Percentiles rank a stretch among this genome's conserved stretches.
These are phyloP conservation scores for Asarcornis scutulata DNA, from an alignment of 2,113 vertebrate species.

Conservation along the genomic window DNA sequence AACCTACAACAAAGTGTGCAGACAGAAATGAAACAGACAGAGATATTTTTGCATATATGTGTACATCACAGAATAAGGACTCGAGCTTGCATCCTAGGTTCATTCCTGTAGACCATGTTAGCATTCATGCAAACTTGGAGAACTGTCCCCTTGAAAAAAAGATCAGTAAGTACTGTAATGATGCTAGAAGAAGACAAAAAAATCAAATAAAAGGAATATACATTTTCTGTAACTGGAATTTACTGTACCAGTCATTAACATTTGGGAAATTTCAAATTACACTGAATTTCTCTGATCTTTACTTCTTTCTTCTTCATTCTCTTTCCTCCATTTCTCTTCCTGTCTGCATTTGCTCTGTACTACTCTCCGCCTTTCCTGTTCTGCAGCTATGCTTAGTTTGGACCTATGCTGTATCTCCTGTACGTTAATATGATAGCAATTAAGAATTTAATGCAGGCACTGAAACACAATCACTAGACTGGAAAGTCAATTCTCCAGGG, in stretches of 20 bases:
- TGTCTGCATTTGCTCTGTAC: neutral
- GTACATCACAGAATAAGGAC: neutral
- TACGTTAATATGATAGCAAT: neutral
- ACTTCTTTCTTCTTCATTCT: neutral
- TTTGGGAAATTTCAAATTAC: neutral
- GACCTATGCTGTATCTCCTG: neutral
- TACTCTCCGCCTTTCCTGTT: neutral
- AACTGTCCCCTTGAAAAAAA: neutral
- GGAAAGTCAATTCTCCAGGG: conserved; percentile 22
- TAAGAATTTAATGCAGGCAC: neutral
- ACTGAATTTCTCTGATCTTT: neutral
- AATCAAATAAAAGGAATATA: neutral
- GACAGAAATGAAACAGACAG: neutral
- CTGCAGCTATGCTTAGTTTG: neutral
- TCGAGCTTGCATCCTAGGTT: neutral
- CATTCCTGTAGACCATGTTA: neutral
- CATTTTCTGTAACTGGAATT: neutral
- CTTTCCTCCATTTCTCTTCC: neutral
- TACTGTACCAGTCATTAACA: neutral
- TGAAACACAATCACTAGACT: neutral
- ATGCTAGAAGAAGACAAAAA: neutral
- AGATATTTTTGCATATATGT: neutral
- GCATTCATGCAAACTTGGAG: accelerated
- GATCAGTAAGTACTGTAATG: neutral
- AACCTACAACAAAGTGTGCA: neutral